Percentiles rank a stretch among this genome's conserved stretches.
Conservation (phyloP, 2,113 vertebrate species). For the Polypterus bichir region DNA sequence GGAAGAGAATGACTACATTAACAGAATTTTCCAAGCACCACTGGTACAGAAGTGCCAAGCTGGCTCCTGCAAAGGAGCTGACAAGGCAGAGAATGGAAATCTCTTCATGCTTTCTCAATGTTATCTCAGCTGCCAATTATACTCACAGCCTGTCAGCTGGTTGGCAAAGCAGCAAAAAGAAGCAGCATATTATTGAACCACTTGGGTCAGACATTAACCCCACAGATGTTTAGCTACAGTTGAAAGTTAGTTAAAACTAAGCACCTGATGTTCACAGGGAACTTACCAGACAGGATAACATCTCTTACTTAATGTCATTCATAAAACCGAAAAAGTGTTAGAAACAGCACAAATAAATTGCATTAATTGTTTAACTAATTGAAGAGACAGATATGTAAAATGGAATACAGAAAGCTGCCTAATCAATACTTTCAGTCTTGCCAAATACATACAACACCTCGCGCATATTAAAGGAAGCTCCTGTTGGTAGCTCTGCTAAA, state of each 20-base stretch:
- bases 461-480: too few relatives aligned
- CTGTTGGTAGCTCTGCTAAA: too few relatives aligned
- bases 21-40: background rate
- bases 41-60: background rate
- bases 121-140: constrained; percentile 3
- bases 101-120: constrained; percentile 1
- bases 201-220: background rate
- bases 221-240: background rate
- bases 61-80: background rate
- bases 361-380: too few relatives aligned
- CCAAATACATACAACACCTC: too few relatives aligned
- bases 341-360: too few relatives aligned
- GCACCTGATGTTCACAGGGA: too few relatives aligned
- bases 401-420: too few relatives aligned
- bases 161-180: background rate
- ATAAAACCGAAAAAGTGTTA: too few relatives aligned
- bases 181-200: background rate
- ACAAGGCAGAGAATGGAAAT: constrained; percentile 1
- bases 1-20: constrained; percentile 1
- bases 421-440: too few relatives aligned
- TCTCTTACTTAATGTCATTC: too few relatives aligned
- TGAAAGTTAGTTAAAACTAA: background rate
- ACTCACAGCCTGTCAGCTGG: background rate
- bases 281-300: too few relatives aligned
- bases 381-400: too few relatives aligned